Evolutionary conservation across 2,888 invertebrate species (phyloP).

Genomic region (Melinopterus prodromus): DNA sequence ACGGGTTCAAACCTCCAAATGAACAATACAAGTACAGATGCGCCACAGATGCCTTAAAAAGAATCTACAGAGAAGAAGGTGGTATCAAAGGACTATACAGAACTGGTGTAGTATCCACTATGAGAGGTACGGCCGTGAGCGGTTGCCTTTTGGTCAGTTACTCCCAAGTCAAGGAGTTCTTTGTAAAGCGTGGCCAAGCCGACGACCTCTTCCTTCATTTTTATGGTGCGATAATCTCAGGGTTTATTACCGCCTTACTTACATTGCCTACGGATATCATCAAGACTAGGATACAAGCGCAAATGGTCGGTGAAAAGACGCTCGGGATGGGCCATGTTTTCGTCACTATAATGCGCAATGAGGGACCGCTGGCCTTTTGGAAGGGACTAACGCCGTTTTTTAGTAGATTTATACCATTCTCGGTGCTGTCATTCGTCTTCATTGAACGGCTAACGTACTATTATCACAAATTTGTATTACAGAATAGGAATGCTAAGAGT

Average conservation of each 20-base stretch:
- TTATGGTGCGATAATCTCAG: slow-evolving; percentile 95
- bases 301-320: slow-evolving; percentile 77
- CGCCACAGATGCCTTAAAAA: slow-evolving; percentile 86
- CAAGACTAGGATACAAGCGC: slow-evolving; percentile 98
- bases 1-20: slow-evolving; percentile 88
- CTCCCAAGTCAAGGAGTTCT: slow-evolving; percentile 80
- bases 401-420: slow-evolving; percentile 95
- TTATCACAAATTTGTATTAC: slow-evolving; percentile 6
- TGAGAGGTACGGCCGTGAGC: slow-evolving; percentile 96
- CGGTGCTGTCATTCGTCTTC: slow-evolving; percentile 97
- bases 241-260: slow-evolving; percentile 93
- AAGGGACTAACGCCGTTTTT: slow-evolving; percentile 99
- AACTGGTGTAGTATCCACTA: slow-evolving; percentile 86
- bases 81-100: slow-evolving; percentile 86
- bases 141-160: slow-evolving; percentile 98
- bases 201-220: slow-evolving; percentile 91
- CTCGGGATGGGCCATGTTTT: slow-evolving; percentile 84
- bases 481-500: slow-evolving; percentile 12
- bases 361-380: slow-evolving; percentile 96
- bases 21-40: slow-evolving; percentile 93
- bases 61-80: slow-evolving; percentile 83
- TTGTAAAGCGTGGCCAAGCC: slow-evolving; percentile 68
- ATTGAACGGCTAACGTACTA: slow-evolving; percentile 75
- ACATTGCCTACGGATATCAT: slow-evolving; percentile 99
- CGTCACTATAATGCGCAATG: slow-evolving; percentile 77